Evolutionary conservation across 2,113 vertebrate species (phyloP).

Genomic region (Scopus umbretta): DNA sequence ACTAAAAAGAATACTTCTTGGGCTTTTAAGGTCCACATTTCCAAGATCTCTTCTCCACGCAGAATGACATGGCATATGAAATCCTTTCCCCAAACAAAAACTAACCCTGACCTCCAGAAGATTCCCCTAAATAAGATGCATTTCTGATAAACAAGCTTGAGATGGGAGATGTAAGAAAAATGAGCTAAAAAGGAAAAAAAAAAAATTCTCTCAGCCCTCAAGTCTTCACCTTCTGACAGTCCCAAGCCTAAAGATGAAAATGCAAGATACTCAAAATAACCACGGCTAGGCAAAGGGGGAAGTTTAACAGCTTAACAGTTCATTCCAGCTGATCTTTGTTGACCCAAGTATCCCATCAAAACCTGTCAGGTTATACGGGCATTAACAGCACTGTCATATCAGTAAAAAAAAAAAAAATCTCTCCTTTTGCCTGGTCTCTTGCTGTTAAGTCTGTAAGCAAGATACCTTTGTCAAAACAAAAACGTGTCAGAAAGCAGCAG

Average conservation of each 20-base stretch:
- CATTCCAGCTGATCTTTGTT: neutral
- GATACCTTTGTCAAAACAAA: neutral
- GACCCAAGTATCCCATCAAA: rapidly evolving
- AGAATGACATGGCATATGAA: neutral
- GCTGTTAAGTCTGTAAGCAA: neutral
- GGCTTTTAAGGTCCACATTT: neutral
- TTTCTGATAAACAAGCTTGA: neutral
- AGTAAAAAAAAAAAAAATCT: neutral
- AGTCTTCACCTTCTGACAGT: neutral
- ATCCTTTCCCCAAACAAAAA: neutral
- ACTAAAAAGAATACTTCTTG: neutral
- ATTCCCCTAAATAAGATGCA: neutral
- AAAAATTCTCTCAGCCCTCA: neutral
- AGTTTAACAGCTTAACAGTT: neutral
- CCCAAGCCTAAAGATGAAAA: neutral
- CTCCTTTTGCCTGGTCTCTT: neutral
- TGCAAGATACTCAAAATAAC: neutral
- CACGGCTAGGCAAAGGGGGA: neutral
- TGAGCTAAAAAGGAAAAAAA: neutral
- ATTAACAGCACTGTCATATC: neutral
- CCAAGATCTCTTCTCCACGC: neutral
- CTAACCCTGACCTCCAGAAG: neutral
- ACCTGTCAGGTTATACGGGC: neutral
- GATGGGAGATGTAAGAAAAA: neutral
- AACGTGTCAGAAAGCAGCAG: neutral